These are phyloP conservation scores for Brachionus koreanus DNA, from an alignment of 1,140 invertebrate genomes.

Conservation along the genomic window DNA sequence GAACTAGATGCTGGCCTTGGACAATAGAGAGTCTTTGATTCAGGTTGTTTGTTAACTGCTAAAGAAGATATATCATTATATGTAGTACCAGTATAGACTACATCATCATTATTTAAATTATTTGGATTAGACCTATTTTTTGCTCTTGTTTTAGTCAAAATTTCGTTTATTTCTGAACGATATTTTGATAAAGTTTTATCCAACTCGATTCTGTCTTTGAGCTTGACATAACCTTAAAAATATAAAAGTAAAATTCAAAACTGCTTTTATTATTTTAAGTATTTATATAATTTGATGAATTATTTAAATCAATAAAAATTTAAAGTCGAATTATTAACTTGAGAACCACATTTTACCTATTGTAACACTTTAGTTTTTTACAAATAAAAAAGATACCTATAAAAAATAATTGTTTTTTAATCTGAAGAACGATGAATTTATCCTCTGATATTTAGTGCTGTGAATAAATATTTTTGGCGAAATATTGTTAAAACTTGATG, in stretches of 20 bases:
- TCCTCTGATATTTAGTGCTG: too few species aligned
- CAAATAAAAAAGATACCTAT: too few species aligned
- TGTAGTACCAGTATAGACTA: constrained; percentile 2
- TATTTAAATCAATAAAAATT: too few species aligned
- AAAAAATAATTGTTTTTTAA: too few species aligned
- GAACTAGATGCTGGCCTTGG: background rate
- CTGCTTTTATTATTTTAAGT: too few species aligned
- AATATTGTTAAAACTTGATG: too few species aligned
- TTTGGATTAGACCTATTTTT: background rate
- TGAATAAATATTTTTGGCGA: too few species aligned
- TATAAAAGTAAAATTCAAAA: background rate
- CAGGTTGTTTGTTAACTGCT: background rate
- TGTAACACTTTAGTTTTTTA: too few species aligned
- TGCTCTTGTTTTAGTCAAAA: constrained; percentile 2
- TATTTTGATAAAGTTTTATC: constrained; percentile 35
- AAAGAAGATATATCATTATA: background rate
- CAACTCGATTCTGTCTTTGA: constrained; percentile 19
- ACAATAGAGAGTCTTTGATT: background rate
- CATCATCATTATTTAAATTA: background rate
- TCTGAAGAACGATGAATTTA: too few species aligned
- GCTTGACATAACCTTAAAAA: background rate
- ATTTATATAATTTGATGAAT: too few species aligned
- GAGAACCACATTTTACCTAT: too few species aligned
- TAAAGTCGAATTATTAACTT: too few species aligned
- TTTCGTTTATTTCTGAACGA: constrained; percentile 26